phyloP scores from a whole-genome alignment of 2,113 vertebrate species.

The Apteryx mantelli region DNA sequence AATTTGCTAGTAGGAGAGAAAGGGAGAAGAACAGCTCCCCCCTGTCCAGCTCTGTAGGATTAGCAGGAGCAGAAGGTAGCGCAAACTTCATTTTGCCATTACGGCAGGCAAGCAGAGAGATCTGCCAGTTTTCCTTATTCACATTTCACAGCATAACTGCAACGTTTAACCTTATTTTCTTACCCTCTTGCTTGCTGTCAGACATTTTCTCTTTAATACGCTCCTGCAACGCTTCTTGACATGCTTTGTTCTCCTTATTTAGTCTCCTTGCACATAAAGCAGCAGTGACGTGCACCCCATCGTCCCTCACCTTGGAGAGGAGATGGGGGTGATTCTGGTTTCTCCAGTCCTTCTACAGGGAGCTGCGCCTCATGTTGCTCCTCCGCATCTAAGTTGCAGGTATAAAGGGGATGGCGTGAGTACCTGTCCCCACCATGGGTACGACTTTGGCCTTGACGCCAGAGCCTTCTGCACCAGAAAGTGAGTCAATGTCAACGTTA shows the following conservation, averaged over 20 bases:
- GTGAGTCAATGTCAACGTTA: background rate
- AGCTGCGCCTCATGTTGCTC: background rate
- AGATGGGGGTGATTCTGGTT: rapidly evolving
- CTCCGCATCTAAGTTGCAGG: background rate
- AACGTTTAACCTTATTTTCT: background rate
- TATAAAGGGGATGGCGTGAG: background rate
- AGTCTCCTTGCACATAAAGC: background rate
- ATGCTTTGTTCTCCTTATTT: background rate
- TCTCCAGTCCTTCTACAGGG: background rate
- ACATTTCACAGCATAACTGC: background rate
- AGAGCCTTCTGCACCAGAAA: background rate
- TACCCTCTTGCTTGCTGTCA: background rate
- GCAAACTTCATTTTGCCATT: background rate
- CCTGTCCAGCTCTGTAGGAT: rapidly evolving
- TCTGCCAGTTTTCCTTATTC: background rate
- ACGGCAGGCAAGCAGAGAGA: background rate
- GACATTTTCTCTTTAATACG: background rate
- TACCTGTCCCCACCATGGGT: background rate
- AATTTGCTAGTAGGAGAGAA: background rate
- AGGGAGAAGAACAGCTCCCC: background rate
- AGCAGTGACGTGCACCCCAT: background rate
- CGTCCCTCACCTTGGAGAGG: background rate
- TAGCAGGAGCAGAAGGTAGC: background rate
- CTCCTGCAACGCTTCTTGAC: background rate
- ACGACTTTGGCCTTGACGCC: rapidly evolving